Conservation (phyloP, 2,888 invertebrate genomes). For the Acanthococcus lagerstroemiae region DNA sequence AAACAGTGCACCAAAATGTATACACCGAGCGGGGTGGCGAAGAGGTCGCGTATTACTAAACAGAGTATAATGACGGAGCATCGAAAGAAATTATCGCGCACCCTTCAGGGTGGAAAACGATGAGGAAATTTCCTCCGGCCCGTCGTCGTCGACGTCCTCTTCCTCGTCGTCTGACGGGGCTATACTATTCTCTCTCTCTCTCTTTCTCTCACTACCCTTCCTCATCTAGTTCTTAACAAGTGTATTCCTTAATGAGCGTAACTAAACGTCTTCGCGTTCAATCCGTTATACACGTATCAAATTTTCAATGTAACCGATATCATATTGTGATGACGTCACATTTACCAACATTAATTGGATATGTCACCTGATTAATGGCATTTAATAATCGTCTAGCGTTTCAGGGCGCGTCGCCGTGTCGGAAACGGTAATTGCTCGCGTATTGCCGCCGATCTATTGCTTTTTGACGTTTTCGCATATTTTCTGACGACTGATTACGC, state of each 20-base stretch:
- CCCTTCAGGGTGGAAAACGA: neutral
- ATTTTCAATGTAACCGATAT: conserved; percentile 28
- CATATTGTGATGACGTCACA: conserved; percentile 34
- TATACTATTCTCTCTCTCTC: no score
- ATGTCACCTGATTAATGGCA: conserved; percentile 35
- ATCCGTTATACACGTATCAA: conserved; percentile 14
- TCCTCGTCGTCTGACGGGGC: no score
- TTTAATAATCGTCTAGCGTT: conserved; percentile 34
- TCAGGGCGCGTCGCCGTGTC: neutral
- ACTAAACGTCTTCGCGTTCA: conserved; percentile 27
- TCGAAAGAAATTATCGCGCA: neutral
- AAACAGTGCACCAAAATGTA: neutral
- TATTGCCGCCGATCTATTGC: neutral
- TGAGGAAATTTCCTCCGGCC: neutral
- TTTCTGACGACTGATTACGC: neutral
- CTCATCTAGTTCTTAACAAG: conserved; percentile 9
- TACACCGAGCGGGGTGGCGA: neutral
- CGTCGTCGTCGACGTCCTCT: neutral
- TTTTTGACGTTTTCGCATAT: neutral
- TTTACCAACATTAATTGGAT: conserved; percentile 34
- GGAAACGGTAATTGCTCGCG: neutral
- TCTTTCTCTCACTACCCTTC: neutral
- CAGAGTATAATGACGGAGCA: neutral
- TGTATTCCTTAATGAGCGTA: conserved; percentile 28
- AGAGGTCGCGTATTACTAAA: neutral